A percentile compares a stretch with the other conserved stretches of the same genome.
These are phyloP conservation scores for Poecilia velifera DNA, from an alignment of 2,797 vertebrate species.

Conservation along the genomic window DNA sequence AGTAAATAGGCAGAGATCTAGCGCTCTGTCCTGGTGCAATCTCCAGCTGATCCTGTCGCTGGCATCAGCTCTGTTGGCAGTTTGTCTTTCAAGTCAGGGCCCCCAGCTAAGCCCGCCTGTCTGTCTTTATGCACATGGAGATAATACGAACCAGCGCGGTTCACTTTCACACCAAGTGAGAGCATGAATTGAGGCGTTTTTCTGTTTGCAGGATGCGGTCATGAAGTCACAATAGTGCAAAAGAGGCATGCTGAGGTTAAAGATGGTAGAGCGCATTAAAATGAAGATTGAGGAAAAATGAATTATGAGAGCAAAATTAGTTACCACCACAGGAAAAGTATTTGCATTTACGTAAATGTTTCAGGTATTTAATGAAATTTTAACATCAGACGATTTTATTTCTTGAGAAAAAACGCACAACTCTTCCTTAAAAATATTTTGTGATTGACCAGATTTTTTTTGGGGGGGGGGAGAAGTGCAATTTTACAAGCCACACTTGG, in stretches of 20 bases:
- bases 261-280: neutral
- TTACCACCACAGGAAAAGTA: neutral
- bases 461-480: neutral
- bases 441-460: neutral
- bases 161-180: slow-evolving; percentile 4
- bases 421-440: neutral
- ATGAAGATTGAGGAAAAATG: neutral
- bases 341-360: neutral
- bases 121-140: slow-evolving; percentile 22
- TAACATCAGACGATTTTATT: neutral
- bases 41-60: slow-evolving; percentile 70
- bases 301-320: neutral
- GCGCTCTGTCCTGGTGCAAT: slow-evolving; percentile 59
- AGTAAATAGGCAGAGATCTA: slow-evolving; percentile 67
- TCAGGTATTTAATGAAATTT: neutral
- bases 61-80: slow-evolving; percentile 58
- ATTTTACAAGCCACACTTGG: neutral
- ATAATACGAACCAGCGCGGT: slow-evolving; percentile 24
- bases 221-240: neutral
- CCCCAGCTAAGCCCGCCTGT: slow-evolving; percentile 38
- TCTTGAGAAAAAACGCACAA: neutral
- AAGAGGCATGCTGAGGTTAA: neutral
- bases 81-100: slow-evolving; percentile 57
- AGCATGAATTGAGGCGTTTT: neutral
- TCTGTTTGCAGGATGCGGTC: neutral